Conservation (phyloP, 2,113 vertebrate species). For the Sylvilagus bachmani region DNA sequence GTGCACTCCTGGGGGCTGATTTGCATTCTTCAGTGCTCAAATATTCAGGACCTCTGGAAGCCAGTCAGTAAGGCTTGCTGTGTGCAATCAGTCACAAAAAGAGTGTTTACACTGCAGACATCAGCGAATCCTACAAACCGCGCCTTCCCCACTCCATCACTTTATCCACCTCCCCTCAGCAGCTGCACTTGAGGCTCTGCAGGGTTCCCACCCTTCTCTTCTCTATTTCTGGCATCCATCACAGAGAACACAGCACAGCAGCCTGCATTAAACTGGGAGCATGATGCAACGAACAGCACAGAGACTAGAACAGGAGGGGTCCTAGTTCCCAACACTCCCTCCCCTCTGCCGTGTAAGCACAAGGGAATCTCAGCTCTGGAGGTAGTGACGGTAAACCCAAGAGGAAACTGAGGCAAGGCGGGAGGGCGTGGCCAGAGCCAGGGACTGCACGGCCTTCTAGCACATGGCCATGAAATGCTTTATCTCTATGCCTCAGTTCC, state of each 20-base stretch:
- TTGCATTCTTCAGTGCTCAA: background rate
- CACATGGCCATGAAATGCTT: background rate
- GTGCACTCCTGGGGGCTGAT: background rate
- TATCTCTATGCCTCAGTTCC: too few relatives aligned
- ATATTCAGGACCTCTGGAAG: background rate
- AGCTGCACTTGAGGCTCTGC: rapidly evolving
- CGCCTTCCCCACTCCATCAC: background rate
- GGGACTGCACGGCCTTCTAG: background rate
- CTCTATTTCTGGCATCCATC: background rate
- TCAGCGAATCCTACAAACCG: background rate
- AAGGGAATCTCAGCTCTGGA: background rate
- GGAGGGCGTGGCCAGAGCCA: too few relatives aligned
- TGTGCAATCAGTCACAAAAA: background rate
- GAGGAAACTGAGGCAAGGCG: background rate
- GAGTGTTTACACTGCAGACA: background rate
- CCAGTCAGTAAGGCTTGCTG: background rate
- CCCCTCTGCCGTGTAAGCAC: background rate
- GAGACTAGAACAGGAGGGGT: rapidly evolving
- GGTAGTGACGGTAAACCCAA: too few relatives aligned
- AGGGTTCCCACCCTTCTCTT: background rate
- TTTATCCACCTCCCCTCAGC: background rate
- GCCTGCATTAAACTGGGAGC: background rate
- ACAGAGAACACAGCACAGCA: background rate
- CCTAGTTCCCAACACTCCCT: background rate
- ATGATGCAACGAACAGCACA: background rate